phyloP scores from a whole-genome alignment of 2,888 invertebrate genomes.

The Desoria tigrina region DNA sequence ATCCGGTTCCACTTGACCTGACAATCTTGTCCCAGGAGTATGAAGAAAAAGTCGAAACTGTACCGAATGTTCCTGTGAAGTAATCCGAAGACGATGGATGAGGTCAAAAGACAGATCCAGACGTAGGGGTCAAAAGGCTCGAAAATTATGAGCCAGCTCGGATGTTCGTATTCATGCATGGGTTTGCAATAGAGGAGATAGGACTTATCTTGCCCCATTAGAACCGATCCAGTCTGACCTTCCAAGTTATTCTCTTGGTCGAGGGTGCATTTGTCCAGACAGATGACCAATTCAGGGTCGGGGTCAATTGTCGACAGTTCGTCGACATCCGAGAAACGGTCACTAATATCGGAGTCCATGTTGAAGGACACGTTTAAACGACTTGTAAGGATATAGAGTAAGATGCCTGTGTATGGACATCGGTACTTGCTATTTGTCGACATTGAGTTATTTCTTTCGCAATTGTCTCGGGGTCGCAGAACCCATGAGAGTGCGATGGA shows the following conservation, averaged over 20 bases:
- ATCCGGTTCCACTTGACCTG: not conserved
- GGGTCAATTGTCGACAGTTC: not conserved
- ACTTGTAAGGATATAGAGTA: not conserved
- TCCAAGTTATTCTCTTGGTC: not conserved
- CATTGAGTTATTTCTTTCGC: not conserved
- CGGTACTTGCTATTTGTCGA: not conserved
- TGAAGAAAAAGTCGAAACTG: not conserved
- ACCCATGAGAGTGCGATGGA: not conserved
- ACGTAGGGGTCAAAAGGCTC: not conserved
- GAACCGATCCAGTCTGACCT: not conserved
- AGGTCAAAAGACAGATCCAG: not conserved
- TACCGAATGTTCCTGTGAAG: not conserved
- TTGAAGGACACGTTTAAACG: not conserved
- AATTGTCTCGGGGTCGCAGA: not conserved
- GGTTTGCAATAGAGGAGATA: slow-evolving; percentile 10
- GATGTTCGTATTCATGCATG: not conserved
- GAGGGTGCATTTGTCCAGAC: not conserved
- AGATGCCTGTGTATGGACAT: not conserved
- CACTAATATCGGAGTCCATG: not conserved
- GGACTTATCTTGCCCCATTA: not conserved
- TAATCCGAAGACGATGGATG: not conserved
- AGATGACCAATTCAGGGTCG: slow-evolving; percentile 4
- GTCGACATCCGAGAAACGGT: not conserved
- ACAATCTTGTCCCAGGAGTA: not conserved
- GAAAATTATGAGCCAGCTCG: slow-evolving; percentile 11